Conservation (phyloP, 1,140 invertebrate species). For the Tetramorium alpestre region DNA sequence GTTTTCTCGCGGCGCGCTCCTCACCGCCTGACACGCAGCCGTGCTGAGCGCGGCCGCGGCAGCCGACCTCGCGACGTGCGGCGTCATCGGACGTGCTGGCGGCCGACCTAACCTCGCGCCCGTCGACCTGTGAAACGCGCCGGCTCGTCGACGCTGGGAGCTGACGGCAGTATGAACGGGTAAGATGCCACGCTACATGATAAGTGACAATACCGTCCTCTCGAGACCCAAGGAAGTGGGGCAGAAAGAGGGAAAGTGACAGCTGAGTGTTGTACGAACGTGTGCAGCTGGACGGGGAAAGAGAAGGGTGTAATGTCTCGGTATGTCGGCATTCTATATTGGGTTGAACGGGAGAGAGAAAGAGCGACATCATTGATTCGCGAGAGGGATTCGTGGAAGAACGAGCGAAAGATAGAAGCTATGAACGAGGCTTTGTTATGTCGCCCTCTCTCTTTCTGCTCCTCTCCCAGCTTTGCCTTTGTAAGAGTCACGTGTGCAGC, state of each 20-base stretch:
- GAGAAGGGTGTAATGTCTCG: constrained; percentile 26
- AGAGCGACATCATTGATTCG: constrained; percentile 52
- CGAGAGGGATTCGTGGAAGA: constrained; percentile 4
- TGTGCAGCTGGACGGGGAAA: neutral
- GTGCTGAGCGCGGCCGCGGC: constrained; percentile 26
- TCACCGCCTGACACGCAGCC: constrained; percentile 34
- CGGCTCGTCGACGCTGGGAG: constrained; percentile 65
- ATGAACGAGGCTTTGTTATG: constrained; percentile 6
- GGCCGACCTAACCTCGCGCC: constrained; percentile 66
- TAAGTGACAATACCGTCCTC: neutral
- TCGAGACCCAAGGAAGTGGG: neutral
- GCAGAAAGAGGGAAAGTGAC: neutral
- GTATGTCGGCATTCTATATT: neutral
- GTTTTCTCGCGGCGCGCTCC: constrained; percentile 74
- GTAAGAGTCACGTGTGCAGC: constrained; percentile 1
- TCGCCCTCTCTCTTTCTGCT: neutral
- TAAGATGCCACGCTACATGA: constrained; percentile 65
- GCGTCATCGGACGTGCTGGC: constrained; percentile 46
- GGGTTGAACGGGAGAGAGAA: neutral
- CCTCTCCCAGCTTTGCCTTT: neutral
- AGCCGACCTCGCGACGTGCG: constrained; percentile 32
- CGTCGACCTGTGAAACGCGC: constrained; percentile 28
- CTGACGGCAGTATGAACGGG: constrained; percentile 80
- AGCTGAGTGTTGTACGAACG: neutral
- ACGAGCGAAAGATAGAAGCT: neutral